phyloP scores from a whole-genome alignment of 2,113 vertebrate species.

The Gymnogyps californianus region DNA sequence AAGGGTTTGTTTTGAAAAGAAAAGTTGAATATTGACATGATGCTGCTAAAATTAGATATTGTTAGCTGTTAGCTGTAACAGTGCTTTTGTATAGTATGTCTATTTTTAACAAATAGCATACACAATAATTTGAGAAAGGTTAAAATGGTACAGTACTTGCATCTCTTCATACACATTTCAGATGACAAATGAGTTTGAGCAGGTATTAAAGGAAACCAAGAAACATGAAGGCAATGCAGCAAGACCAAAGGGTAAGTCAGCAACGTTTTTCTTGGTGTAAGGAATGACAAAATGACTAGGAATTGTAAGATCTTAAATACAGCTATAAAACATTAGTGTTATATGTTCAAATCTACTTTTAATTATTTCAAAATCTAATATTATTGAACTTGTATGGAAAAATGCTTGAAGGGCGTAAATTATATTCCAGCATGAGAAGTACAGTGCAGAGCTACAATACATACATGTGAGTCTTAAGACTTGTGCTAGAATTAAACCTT shows the following conservation, averaged over 20 bases:
- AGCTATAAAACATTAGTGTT: background rate
- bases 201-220: conserved; percentile 55
- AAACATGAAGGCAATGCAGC: background rate
- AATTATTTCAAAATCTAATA: background rate
- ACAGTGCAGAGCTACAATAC: background rate
- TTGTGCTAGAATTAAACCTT: background rate
- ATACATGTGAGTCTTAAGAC: background rate
- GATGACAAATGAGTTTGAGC: conserved; percentile 50
- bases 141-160: background rate
- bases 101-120: background rate
- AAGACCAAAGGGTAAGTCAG: conserved; percentile 48
- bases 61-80: background rate
- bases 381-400: background rate
- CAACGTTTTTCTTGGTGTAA: background rate
- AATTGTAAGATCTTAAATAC: background rate
- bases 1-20: background rate
- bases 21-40: background rate
- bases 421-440: background rate
- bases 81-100: background rate
- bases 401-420: background rate
- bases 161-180: conserved; percentile 43
- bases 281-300: background rate
- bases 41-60: background rate
- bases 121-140: background rate
- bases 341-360: background rate